Evolutionary conservation across 2,113 vertebrate genomes (phyloP).

Genomic region (Dissostichus mawsoni): DNA sequence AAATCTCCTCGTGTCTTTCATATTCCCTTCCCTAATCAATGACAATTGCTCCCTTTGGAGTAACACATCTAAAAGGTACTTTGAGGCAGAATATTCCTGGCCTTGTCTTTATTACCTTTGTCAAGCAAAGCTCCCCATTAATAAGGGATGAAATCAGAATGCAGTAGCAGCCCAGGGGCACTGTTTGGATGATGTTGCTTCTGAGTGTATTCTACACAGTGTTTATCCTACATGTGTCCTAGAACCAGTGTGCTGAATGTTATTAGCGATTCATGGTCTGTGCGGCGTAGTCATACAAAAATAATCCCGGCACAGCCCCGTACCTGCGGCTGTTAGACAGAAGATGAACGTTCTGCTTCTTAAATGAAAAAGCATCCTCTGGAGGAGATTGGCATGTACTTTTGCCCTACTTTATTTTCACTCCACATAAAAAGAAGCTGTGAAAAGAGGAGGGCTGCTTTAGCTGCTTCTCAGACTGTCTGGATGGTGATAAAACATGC

Average conservation of each 20-base stretch:
- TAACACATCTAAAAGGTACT: conserved; percentile 31
- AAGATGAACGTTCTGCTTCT: conserved; percentile 29
- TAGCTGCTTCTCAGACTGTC: conserved; percentile 25
- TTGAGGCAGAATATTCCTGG: conserved; percentile 25
- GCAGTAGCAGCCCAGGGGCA: conserved; percentile 2
- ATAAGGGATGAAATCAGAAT: conserved; percentile 56
- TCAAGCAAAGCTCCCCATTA: conserved; percentile 45
- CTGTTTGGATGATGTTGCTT: conserved; percentile 30
- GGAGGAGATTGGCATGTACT: conserved; percentile 56
- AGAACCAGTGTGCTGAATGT: conserved; percentile 15
- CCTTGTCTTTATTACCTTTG: conserved; percentile 26
- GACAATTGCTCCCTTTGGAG: conserved; percentile 53
- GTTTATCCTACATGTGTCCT: conserved; percentile 13
- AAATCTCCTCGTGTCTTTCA: conserved; percentile 48
- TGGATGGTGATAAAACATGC: conserved; percentile 55
- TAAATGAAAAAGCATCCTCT: conserved; percentile 55
- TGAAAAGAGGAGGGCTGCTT: conserved; percentile 35
- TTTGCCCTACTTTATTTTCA: conserved; percentile 62
- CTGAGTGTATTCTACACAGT: conserved; percentile 25
- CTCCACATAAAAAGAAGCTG: conserved; percentile 48
- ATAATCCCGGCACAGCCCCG: conserved; percentile 27
- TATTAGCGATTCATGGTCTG: conserved; percentile 13
- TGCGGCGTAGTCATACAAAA: neutral
- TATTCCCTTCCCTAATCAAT: conserved; percentile 48
- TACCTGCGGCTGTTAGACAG: conserved; percentile 32